Evolutionary conservation across 2,113 vertebrate genomes (phyloP).

Genomic region (Psophia crepitans): DNA sequence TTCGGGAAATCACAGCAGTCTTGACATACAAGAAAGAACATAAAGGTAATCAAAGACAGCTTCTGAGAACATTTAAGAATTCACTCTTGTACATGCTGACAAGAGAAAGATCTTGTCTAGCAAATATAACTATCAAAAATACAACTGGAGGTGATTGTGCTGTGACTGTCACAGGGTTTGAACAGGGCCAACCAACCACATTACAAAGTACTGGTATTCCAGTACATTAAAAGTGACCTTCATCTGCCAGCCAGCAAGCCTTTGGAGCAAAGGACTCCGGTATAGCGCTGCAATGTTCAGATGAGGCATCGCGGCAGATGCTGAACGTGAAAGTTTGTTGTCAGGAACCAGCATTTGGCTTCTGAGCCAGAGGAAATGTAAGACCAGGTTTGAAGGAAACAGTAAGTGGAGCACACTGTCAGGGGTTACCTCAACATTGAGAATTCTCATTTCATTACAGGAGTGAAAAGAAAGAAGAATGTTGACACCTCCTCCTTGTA

Average conservation of each 20-base stretch:
- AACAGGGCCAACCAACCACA: neutral
- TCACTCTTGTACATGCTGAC: neutral
- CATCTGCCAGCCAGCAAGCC: neutral
- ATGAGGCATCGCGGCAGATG: neutral
- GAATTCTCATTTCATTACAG: neutral
- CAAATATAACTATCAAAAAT: neutral
- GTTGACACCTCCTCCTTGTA: neutral
- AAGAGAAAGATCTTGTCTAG: neutral
- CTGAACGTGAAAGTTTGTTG: neutral
- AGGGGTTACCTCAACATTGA: neutral
- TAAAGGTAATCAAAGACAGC: neutral
- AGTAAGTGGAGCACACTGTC: neutral
- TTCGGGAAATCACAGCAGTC: neutral
- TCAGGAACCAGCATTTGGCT: neutral
- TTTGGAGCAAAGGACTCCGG: neutral
- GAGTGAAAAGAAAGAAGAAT: neutral
- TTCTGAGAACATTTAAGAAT: neutral
- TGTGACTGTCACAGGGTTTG: neutral
- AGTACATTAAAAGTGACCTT: neutral
- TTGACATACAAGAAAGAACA: neutral
- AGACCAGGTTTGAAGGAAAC: neutral
- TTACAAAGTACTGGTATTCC: neutral
- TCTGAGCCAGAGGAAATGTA: neutral
- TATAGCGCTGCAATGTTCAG: neutral
- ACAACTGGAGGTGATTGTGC: neutral